Evolutionary conservation across 2,888 invertebrate species (phyloP).

Genomic region (Acanthopleura granulata): DNA sequence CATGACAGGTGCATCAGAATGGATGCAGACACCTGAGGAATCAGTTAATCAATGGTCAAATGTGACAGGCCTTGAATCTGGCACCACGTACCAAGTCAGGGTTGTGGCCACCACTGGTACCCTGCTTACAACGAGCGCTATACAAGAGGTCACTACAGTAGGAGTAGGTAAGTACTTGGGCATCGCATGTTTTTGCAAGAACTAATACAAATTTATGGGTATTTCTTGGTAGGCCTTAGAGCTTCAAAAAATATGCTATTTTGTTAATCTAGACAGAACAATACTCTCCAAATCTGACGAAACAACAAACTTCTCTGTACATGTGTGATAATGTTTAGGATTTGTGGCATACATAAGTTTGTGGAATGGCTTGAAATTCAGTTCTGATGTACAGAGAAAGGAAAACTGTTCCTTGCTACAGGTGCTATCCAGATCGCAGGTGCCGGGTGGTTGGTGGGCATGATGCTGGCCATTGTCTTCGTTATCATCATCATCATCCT

Average conservation of each 20-base stretch:
- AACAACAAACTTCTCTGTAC: too few relatives aligned
- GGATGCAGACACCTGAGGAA: conserved; percentile 76
- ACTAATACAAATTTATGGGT: neutral
- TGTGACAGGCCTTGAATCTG: conserved; percentile 84
- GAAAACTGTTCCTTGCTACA: conserved; percentile 32
- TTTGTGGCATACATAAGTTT: too few relatives aligned
- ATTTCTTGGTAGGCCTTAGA: too few relatives aligned
- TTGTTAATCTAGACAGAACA: neutral
- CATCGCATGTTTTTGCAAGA: neutral
- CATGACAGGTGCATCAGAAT: conserved; percentile 79
- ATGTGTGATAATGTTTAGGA: too few relatives aligned
- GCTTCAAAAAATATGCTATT: too few relatives aligned
- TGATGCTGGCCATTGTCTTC: conserved; percentile 62
- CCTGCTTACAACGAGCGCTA: conserved; percentile 41
- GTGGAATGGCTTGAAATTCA: too few relatives aligned
- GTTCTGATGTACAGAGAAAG: too few relatives aligned
- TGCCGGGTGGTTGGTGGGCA: conserved; percentile 70
- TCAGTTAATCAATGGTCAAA: conserved; percentile 67
- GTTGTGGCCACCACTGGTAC: conserved; percentile 93
- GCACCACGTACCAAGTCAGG: conserved; percentile 88
- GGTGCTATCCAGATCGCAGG: conserved; percentile 60
- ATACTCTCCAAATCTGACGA: neutral
- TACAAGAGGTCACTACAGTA: conserved; percentile 45
- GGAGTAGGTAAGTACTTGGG: conserved; percentile 48
- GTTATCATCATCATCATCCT: conserved; percentile 59